These are phyloP conservation scores for Vulpes ferrilata DNA, from an alignment of 2,113 vertebrate species.

Conservation along the genomic window DNA sequence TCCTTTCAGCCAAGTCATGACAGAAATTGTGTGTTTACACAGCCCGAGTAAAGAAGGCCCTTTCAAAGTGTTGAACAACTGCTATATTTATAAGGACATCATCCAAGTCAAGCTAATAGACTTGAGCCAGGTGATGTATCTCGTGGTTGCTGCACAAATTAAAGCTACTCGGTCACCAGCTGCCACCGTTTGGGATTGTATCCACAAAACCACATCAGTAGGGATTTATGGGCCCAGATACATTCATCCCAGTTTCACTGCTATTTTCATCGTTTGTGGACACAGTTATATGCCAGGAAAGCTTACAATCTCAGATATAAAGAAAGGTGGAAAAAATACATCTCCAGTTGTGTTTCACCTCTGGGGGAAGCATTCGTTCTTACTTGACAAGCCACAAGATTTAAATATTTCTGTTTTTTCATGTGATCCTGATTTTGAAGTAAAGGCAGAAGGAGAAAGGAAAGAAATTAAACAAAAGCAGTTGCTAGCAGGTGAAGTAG, in stretches of 20 bases:
- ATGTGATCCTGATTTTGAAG: slow-evolving; percentile 90
- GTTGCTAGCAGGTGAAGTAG: slow-evolving; percentile 90
- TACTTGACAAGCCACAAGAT: slow-evolving; percentile 90
- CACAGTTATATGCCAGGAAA: slow-evolving; percentile 94
- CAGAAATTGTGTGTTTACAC: slow-evolving; percentile 91
- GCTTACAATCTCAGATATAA: slow-evolving; percentile 92
- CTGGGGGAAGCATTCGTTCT: slow-evolving; percentile 95
- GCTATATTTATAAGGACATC: slow-evolving; percentile 91
- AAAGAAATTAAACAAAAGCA: slow-evolving; percentile 91
- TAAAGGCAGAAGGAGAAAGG: slow-evolving; percentile 89
- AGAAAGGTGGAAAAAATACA: slow-evolving; percentile 89
- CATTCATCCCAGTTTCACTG: slow-evolving; percentile 96
- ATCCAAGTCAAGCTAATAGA: slow-evolving; percentile 94
- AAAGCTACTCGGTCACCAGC: slow-evolving; percentile 90
- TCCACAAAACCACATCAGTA: slow-evolving; percentile 91
- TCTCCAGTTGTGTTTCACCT: slow-evolving; percentile 96
- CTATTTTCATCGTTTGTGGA: slow-evolving; percentile 92
- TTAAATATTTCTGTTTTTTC: slow-evolving; percentile 89
- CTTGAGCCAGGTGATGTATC: slow-evolving; percentile 92
- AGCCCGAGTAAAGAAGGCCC: slow-evolving; percentile 93
- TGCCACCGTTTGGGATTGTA: slow-evolving; percentile 89
- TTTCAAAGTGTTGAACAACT: slow-evolving; percentile 92
- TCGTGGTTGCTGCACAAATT: slow-evolving; percentile 91
- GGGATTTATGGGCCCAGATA: slow-evolving; percentile 96
- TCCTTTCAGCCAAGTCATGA: slow-evolving; percentile 95